phyloP scores from a whole-genome alignment of 2,113 vertebrate genomes.

The Perca fluviatilis region DNA sequence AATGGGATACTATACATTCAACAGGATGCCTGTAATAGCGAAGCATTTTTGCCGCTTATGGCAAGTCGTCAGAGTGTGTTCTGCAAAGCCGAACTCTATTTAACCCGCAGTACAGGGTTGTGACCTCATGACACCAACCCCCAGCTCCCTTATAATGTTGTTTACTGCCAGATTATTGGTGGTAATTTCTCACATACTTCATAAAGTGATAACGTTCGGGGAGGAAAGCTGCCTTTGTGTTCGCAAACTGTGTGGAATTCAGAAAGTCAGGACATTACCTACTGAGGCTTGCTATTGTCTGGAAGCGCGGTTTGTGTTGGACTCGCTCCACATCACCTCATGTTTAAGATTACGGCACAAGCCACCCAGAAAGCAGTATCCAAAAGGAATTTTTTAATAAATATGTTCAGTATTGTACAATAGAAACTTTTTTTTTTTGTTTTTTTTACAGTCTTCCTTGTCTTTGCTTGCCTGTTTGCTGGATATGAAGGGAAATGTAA shows the following conservation, averaged over 20 bases:
- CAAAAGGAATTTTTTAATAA: constrained; percentile 82
- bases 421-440: constrained; percentile 21
- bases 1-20: constrained; percentile 41
- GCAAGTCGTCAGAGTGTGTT: constrained; percentile 43
- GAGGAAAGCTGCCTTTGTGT: constrained; percentile 51
- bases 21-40: constrained; percentile 28
- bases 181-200: constrained; percentile 50
- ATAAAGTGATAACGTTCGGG: constrained; percentile 8
- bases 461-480: constrained; percentile 28
- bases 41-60: constrained; percentile 39
- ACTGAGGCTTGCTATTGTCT: constrained; percentile 70
- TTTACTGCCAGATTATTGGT: constrained; percentile 38
- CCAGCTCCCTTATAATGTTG: constrained; percentile 34
- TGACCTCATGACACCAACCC: constrained; percentile 39
- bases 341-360: constrained; percentile 77
- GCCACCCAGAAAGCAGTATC: constrained; percentile 79
- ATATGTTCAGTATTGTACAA: constrained; percentile 65
- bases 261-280: constrained; percentile 62
- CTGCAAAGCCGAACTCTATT: constrained; percentile 40
- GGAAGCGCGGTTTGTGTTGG: constrained; percentile 75
- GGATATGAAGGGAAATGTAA: constrained; percentile 7
- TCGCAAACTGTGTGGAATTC: constrained; percentile 58
- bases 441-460: not conserved
- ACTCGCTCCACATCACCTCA: constrained; percentile 77
- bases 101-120: constrained; percentile 24